Evolutionary conservation across 1,140 invertebrate species (phyloP).

Genomic region (Phymastichus coffea): DNA sequence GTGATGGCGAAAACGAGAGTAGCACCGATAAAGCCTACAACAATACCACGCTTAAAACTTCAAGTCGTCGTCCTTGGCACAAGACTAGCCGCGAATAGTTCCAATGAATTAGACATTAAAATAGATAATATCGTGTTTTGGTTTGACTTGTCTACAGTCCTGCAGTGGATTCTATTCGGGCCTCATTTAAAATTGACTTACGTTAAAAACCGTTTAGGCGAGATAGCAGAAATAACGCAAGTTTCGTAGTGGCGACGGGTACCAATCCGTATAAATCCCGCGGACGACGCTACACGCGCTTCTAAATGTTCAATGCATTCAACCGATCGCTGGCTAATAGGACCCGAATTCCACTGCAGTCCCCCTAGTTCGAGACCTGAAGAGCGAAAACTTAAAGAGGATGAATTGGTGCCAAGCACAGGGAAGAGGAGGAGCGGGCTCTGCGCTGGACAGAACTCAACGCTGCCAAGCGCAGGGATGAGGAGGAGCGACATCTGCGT

Average conservation of each 20-base stretch:
- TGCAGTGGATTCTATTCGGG: conserved; percentile 36
- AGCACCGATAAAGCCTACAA: neutral
- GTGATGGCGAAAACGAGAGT: neutral
- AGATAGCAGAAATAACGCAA: conserved; percentile 37
- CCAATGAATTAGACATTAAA: neutral
- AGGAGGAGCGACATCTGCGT: too few relatives aligned
- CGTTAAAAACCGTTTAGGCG: conserved; percentile 42
- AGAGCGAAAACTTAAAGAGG: too few relatives aligned
- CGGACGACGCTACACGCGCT: conserved; percentile 35
- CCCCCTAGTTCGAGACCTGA: neutral
- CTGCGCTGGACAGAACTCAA: too few relatives aligned
- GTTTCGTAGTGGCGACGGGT: conserved; percentile 49
- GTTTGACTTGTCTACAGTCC: conserved; percentile 40
- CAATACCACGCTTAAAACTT: neutral
- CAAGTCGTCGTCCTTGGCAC: neutral
- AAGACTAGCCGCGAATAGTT: neutral
- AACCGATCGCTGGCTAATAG: neutral
- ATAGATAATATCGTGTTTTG: conserved; percentile 24
- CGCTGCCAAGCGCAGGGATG: too few relatives aligned
- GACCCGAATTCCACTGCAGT: too few relatives aligned
- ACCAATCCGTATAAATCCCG: conserved; percentile 46
- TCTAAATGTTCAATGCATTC: neutral
- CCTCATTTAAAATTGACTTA: conserved; percentile 16
- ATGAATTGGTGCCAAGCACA: too few relatives aligned
- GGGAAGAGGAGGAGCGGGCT: too few relatives aligned